Evolutionary conservation across 2,888 invertebrate species (phyloP).

Genomic region (Parnassius glacialis): DNA sequence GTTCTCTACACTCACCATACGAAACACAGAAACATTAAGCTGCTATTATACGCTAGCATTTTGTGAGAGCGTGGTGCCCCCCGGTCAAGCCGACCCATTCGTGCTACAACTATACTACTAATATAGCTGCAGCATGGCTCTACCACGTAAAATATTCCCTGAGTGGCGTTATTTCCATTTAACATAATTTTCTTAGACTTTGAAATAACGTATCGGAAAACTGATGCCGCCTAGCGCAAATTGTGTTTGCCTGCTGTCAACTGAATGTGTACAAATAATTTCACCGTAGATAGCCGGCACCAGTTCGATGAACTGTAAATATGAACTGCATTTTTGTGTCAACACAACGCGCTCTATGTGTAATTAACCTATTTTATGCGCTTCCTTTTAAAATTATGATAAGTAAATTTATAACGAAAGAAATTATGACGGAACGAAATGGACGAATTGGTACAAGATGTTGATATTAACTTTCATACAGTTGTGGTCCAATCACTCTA

Average conservation of each 20-base stretch:
- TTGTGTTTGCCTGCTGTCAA: conserved; percentile 21
- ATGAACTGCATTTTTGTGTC: conserved; percentile 36
- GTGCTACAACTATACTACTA: too few relatives aligned
- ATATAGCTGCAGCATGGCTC: too few relatives aligned
- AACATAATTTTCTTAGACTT: conserved; percentile 24
- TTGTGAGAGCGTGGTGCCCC: too few relatives aligned
- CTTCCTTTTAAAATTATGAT: conserved; percentile 23
- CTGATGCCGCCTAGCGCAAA: conserved; percentile 11
- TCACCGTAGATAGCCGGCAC: conserved; percentile 40
- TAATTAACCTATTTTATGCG: conserved; percentile 24
- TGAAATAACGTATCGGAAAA: conserved; percentile 20
- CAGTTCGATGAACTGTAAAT: conserved; percentile 48
- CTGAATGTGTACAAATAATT: conserved; percentile 30
- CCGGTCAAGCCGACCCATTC: too few relatives aligned
- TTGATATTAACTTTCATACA: too few relatives aligned
- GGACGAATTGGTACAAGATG: not conserved
- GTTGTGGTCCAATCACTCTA: too few relatives aligned
- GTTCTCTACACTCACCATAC: too few relatives aligned
- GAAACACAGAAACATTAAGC: too few relatives aligned
- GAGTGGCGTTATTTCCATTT: conserved; percentile 17
- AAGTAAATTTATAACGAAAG: not conserved
- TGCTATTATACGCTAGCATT: too few relatives aligned
- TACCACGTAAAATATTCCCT: conserved; percentile 7
- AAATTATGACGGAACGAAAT: not conserved
- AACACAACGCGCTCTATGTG: conserved; percentile 35